These are phyloP conservation scores for Melanocharis versteri DNA, from an alignment of 2,113 vertebrate species.

Conservation along the genomic window DNA sequence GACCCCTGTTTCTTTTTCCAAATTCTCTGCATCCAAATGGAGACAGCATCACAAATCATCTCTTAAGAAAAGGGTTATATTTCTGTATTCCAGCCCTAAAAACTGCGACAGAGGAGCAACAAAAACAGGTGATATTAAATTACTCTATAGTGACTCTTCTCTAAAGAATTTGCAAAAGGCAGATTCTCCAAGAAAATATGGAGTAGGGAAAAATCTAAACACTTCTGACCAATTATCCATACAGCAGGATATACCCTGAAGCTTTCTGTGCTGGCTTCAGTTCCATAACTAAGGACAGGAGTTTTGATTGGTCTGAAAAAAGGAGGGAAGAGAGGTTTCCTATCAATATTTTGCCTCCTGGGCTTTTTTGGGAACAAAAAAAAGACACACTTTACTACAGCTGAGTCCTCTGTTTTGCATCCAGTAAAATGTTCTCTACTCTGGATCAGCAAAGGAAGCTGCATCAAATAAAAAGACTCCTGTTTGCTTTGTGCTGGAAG, in stretches of 20 bases:
- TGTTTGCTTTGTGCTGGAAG: not conserved
- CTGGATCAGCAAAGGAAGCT: not conserved
- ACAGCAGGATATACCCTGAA: not conserved
- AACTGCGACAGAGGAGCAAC: not conserved
- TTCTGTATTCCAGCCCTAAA: not conserved
- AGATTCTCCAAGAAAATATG: not conserved
- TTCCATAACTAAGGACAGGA: not conserved
- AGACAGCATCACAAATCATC: not conserved
- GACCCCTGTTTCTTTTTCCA: not conserved
- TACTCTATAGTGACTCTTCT: not conserved
- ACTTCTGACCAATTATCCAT: not conserved
- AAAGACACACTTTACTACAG: not conserved
- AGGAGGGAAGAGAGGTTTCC: not conserved
- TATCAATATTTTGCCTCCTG: not conserved
- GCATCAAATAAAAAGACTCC: not conserved
- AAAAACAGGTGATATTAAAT: not conserved
- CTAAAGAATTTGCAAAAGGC: not conserved
- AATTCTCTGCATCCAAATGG: not conserved
- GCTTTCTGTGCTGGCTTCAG: not conserved
- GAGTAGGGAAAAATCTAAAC: not conserved
- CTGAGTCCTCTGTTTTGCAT: not conserved
- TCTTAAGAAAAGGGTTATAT: not conserved
- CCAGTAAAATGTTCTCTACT: not conserved
- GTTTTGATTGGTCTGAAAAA: not conserved
- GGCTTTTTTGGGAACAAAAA: not conserved